Base-by-base conservation (phyloP, 2,797 vertebrate species). In the Denticeps clupeoides region DNA sequence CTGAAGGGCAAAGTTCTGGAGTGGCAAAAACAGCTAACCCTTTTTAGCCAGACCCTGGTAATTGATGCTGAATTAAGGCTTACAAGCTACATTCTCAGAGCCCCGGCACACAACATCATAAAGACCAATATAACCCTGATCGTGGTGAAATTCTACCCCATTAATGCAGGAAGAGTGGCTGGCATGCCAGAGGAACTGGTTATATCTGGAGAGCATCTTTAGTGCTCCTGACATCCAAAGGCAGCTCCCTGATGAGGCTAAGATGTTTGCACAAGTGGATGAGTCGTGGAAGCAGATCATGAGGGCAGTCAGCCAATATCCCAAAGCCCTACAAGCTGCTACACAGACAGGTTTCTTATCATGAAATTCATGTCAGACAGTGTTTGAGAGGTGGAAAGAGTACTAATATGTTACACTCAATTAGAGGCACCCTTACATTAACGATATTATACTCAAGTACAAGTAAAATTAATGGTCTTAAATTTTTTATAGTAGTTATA, bases 281-380 rank as follows among this genome's bases (percentile, higher is more conserved):
- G 91, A 86, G 55, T 86, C 84, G 5, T 91, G 86, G 87, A 91
- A 89, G 57, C 78, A 87, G 55, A 80, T 88, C 40, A 89, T 87
- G 86, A 71, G 77, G 44, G 87, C 73, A 62, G 80, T 89, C 48
- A 84, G 85, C 29, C 69, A 63, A 32, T 67, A 84, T 40, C 85
- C 81, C n/a, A 87, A 81, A 9, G 82, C 83, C 3, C 62, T 88
- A 10, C 79, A 78, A 60, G 81, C 84, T 2, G 79, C 75, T 40
- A 86, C 86, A 47, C 77, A 77, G 24, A 79, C 86, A 63, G 81
- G 85, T 89, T 68, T 45, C 65, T 65, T 28, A 29, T 27, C n/a
- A 26, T 11, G 22, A 12, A 15, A 22, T 5, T 7, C 37, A 41
- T 15, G 41, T n/a, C n/a, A n/a, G n/a, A n/a, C n/a, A n/a, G n/a